A percentile compares a stretch with the other conserved stretches of the same genome.
Evolutionary conservation across 2,113 vertebrate species (phyloP).

Genomic region (Ranitomeya imitator): DNA sequence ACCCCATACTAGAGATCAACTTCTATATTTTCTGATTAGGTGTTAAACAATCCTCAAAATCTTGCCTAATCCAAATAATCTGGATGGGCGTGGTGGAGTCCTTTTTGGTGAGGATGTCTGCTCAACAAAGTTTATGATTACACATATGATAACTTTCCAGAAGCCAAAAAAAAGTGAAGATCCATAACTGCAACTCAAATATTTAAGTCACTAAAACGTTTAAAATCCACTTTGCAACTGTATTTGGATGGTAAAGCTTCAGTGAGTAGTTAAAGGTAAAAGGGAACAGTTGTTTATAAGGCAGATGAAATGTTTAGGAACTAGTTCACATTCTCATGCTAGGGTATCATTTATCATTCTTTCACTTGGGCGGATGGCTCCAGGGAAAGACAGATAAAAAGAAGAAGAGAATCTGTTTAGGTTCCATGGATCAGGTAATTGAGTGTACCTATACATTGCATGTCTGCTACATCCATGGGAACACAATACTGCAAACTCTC

Average conservation of each 20-base stretch:
- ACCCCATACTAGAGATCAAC: not conserved
- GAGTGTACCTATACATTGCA: slow-evolving; percentile 72
- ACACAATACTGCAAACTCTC: slow-evolving; percentile 73
- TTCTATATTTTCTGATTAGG: slow-evolving; percentile 19
- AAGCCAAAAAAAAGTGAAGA: slow-evolving; percentile 63
- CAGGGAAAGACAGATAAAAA: slow-evolving; percentile 69
- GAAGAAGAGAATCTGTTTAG: slow-evolving; percentile 75
- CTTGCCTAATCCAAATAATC: slow-evolving; percentile 17
- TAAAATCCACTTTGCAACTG: slow-evolving; percentile 68
- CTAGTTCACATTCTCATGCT: slow-evolving; percentile 75
- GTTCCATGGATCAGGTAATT: slow-evolving; percentile 75
- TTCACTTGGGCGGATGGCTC: slow-evolving; percentile 73
- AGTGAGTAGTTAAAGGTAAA: slow-evolving; percentile 72
- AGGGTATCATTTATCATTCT: slow-evolving; percentile 78
- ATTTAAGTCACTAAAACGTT: slow-evolving; percentile 70
- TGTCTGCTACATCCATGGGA: slow-evolving; percentile 67
- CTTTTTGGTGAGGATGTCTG: not conserved
- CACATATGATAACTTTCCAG: slow-evolving; percentile 28
- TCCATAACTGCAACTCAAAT: slow-evolving; percentile 68
- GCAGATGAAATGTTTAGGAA: slow-evolving; percentile 78
- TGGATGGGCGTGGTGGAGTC: not conserved
- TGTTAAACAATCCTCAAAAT: slow-evolving; percentile 14
- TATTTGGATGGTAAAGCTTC: slow-evolving; percentile 66
- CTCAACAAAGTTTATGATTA: slow-evolving; percentile 11
- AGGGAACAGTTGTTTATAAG: slow-evolving; percentile 77